A percentile compares a stretch with the other conserved stretches of the same genome.
Conservation (phyloP, 1,140 invertebrate genomes). For the Drosophila grimshawi region DNA sequence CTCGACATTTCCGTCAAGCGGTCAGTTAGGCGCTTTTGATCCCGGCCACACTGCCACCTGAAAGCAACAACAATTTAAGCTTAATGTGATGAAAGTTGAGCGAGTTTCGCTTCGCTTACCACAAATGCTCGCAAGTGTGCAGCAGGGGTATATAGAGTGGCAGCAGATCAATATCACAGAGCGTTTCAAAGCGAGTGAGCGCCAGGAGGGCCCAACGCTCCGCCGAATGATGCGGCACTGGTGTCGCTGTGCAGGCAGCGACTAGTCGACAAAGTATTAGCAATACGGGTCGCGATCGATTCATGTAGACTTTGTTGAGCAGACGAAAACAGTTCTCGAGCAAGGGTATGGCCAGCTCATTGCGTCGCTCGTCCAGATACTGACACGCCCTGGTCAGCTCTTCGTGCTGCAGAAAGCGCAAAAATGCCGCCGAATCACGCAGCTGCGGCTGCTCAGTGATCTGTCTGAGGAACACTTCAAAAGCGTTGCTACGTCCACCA, state of each 20-base stretch:
- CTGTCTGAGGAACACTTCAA: slow-evolving; percentile 88
- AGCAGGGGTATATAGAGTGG: slow-evolving; percentile 89
- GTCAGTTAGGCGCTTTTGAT: slow-evolving; percentile 87
- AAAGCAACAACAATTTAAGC: slow-evolving; percentile 36
- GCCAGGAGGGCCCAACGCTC: slow-evolving; percentile 90
- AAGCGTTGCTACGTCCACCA: slow-evolving; percentile 88
- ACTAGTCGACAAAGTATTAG: slow-evolving; percentile 90
- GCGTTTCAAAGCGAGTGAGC: slow-evolving; percentile 87
- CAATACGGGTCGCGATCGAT: slow-evolving; percentile 88
- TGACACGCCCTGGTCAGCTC: slow-evolving; percentile 88
- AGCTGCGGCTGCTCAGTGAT: slow-evolving; percentile 87
- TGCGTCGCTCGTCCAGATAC: slow-evolving; percentile 87
- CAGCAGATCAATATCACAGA: slow-evolving; percentile 88
- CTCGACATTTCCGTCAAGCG: slow-evolving; percentile 86
- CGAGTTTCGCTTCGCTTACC: slow-evolving; percentile 78
- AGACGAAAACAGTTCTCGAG: slow-evolving; percentile 90
- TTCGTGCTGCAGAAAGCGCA: slow-evolving; percentile 89
- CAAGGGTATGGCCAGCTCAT: slow-evolving; percentile 87
- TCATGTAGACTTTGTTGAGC: slow-evolving; percentile 90
- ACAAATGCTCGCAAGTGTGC: slow-evolving; percentile 88
- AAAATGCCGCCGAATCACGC: slow-evolving; percentile 87
- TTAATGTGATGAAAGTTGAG: neutral
- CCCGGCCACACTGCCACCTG: slow-evolving; percentile 88
- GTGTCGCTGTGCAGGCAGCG: slow-evolving; percentile 85
- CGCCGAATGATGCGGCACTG: slow-evolving; percentile 86